Evolutionary conservation across 2,888 invertebrate species (phyloP).

Genomic region (Rhagonycha fulva): DNA sequence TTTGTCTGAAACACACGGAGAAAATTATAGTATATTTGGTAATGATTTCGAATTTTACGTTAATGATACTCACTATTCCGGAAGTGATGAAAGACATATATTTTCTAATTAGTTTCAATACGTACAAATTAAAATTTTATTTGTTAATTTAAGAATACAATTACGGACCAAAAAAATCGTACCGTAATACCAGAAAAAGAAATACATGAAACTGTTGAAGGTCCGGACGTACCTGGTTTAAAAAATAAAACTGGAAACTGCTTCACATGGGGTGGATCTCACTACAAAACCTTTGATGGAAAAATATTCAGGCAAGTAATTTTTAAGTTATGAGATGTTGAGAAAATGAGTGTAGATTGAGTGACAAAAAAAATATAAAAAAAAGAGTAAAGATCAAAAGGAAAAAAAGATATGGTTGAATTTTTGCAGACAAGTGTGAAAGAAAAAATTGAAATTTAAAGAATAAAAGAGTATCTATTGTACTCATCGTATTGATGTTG

Average conservation of each 20-base stretch:
- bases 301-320: constrained; percentile 66
- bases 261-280: constrained; percentile 78
- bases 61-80: constrained; percentile 1
- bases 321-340: background rate
- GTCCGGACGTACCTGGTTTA: constrained; percentile 8
- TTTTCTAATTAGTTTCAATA: background rate
- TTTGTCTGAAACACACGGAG: background rate
- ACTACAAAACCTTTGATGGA: constrained; percentile 87
- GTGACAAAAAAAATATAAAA: too few relatives aligned
- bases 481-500: too few relatives aligned
- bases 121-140: background rate
- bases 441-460: background rate
- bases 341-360: too few relatives aligned
- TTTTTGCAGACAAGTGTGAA: too few relatives aligned
- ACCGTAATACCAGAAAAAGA: constrained; percentile 15
- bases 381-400: too few relatives aligned
- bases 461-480: too few relatives aligned
- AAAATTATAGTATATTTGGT: background rate
- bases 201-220: constrained; percentile 11
- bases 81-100: background rate
- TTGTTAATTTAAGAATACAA: background rate
- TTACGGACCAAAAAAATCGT: constrained; percentile 7
- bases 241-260: constrained; percentile 67
- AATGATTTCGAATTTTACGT: constrained; percentile 10
- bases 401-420: too few relatives aligned